Percentiles rank a stretch among this genome's conserved stretches.
Conservation (phyloP, 2,888 invertebrate genomes). For the Drosophila heteroneura region DNA sequence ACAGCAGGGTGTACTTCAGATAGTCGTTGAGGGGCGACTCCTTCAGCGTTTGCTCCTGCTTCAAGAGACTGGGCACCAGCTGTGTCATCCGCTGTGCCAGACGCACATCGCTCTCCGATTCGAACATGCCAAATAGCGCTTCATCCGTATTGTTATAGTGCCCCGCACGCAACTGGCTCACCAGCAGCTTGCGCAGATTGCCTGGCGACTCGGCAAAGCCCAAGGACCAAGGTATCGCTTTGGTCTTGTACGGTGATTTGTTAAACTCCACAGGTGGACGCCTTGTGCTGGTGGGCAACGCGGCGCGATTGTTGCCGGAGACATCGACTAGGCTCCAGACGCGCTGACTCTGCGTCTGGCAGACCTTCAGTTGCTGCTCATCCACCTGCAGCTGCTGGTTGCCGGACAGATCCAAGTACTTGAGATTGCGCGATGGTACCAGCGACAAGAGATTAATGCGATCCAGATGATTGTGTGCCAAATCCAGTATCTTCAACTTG, state of each 20-base stretch:
- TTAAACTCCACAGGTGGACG: constrained; percentile 56
- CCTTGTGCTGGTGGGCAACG: constrained; percentile 87
- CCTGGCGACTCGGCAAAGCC: constrained; percentile 95
- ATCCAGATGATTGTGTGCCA: constrained; percentile 94
- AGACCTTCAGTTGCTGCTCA: constrained; percentile 92
- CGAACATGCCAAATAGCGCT: constrained; percentile 93
- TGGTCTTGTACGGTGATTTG: constrained; percentile 80
- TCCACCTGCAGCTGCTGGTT: constrained; percentile 93
- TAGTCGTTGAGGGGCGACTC: constrained; percentile 88
- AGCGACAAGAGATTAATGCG: constrained; percentile 91
- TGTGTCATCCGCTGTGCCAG: constrained; percentile 89
- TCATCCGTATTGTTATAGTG: constrained; percentile 88
- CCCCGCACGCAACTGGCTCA: constrained; percentile 91
- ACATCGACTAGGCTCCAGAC: constrained; percentile 94
- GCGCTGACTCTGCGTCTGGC: constrained; percentile 91
- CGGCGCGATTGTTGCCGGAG: constrained; percentile 91
- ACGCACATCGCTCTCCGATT: constrained; percentile 85
- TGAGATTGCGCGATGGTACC: constrained; percentile 93
- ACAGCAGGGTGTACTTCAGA: constrained; percentile 93
- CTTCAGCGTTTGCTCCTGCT: constrained; percentile 92
- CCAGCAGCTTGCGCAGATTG: constrained; percentile 89
- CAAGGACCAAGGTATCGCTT: constrained; percentile 90
- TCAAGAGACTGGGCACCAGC: constrained; percentile 91
- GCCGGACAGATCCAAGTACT: constrained; percentile 94
- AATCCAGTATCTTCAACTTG: constrained; percentile 91